phyloP scores from a whole-genome alignment of 2,888 invertebrate genomes.

The Cheilosia impressa region DNA sequence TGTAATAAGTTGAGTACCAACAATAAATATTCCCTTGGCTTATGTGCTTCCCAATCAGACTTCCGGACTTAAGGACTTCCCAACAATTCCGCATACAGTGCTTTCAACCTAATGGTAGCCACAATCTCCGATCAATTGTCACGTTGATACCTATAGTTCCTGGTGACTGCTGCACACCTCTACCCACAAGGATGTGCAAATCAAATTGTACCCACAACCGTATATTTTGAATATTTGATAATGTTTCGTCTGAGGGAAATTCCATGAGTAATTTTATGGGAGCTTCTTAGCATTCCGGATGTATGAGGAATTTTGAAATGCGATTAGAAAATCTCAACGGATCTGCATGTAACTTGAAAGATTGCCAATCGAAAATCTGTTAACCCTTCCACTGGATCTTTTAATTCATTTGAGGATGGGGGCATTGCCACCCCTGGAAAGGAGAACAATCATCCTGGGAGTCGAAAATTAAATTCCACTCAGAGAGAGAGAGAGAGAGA shows the following conservation, averaged over 20 bases:
- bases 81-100: no score
- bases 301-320: slow-evolving; percentile 4
- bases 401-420: slow-evolving; percentile 15
- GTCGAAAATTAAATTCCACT: slow-evolving; percentile 28
- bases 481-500: background rate
- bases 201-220: background rate
- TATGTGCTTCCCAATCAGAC: no score
- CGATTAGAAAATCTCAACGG: slow-evolving; percentile 22
- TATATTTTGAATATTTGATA: background rate
- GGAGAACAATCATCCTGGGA: background rate
- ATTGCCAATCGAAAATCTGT: slow-evolving; percentile 18
- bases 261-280: background rate
- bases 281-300: background rate
- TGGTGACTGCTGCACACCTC: no score
- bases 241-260: background rate
- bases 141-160: no score
- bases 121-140: no score
- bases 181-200: background rate
- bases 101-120: no score
- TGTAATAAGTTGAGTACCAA: no score
- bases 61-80: no score
- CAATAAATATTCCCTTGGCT: no score
- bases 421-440: background rate
- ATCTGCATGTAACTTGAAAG: background rate
- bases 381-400: slow-evolving; percentile 10